Percentiles rank a stretch among this genome's conserved stretches.
These are phyloP conservation scores for Epinephelus awoara DNA, from an alignment of 2,797 vertebrate genomes.

Conservation along the genomic window DNA sequence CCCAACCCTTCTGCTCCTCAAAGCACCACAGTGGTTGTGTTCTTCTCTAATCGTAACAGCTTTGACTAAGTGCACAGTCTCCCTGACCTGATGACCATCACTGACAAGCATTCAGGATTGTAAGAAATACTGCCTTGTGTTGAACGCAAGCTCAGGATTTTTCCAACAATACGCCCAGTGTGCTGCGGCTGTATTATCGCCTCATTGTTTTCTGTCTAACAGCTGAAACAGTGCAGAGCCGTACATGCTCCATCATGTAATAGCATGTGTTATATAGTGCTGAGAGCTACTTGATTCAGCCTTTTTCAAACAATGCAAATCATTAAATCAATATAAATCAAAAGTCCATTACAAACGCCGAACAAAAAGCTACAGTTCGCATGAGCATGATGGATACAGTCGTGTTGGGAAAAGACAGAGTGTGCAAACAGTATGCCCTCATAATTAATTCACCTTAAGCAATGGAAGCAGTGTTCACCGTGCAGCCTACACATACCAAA, in stretches of 20 bases:
- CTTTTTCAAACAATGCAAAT: slow-evolving; percentile 12
- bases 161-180: slow-evolving; percentile 20
- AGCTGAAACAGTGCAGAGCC: slow-evolving; percentile 1
- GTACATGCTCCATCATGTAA: not conserved
- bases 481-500: slow-evolving; percentile 44
- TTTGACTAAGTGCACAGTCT: slow-evolving; percentile 63
- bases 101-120: slow-evolving; percentile 25
- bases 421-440: slow-evolving; percentile 33
- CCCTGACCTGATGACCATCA: slow-evolving; percentile 49
- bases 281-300: not conserved
- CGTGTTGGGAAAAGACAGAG: slow-evolving; percentile 41
- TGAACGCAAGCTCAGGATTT: slow-evolving; percentile 26
- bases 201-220: slow-evolving; percentile 26
- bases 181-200: not conserved
- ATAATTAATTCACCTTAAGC: slow-evolving; percentile 64
- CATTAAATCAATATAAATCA: slow-evolving; percentile 17
- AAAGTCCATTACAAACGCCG: slow-evolving; percentile 6
- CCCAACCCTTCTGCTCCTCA: slow-evolving; percentile 15
- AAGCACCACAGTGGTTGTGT: slow-evolving; percentile 42
- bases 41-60: slow-evolving; percentile 48
- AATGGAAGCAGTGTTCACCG: slow-evolving; percentile 35
- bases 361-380: slow-evolving; percentile 31
- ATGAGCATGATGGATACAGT: slow-evolving; percentile 49
- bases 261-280: not conserved
- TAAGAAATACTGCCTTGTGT: slow-evolving; percentile 1